These are phyloP conservation scores for Elanoides forficatus DNA, from an alignment of 2,113 vertebrate species.

Conservation along the genomic window DNA sequence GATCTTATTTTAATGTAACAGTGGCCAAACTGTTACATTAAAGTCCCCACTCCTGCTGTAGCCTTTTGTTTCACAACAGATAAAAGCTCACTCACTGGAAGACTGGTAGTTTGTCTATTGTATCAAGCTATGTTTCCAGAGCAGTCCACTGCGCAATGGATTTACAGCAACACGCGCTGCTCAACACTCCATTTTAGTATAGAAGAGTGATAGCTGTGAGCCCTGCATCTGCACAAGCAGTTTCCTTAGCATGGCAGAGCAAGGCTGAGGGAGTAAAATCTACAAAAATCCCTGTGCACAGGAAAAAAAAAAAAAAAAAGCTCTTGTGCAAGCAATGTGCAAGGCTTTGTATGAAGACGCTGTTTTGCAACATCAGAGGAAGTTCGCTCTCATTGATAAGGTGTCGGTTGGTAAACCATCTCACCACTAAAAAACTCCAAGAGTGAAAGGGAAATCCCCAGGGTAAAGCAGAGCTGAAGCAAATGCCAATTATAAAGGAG, in stretches of 20 bases:
- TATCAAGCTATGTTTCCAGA: not conserved
- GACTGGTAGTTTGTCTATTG: not conserved
- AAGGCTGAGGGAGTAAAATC: not conserved
- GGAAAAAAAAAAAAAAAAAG: not conserved
- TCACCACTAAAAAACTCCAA: slow-evolving; percentile 71
- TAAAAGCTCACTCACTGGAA: not conserved
- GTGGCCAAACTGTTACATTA: not conserved
- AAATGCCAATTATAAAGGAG: slow-evolving; percentile 34
- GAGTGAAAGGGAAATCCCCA: slow-evolving; percentile 71
- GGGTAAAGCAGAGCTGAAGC: slow-evolving; percentile 10
- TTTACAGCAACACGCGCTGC: not conserved
- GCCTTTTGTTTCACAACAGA: not conserved
- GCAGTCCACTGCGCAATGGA: not conserved
- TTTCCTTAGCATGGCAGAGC: not conserved
- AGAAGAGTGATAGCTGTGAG: not conserved
- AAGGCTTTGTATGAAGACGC: not conserved
- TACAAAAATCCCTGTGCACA: not conserved
- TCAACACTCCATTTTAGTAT: not conserved
- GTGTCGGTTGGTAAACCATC: slow-evolving; percentile 50
- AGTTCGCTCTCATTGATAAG: slow-evolving; percentile 60
- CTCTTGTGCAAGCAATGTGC: not conserved
- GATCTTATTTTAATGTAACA: not conserved
- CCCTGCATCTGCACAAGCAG: not conserved
- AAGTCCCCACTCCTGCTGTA: not conserved
- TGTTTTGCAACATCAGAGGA: slow-evolving; percentile 63